Evolutionary conservation across 1,140 invertebrate genomes (phyloP).

Genomic region (Bombus ignitus): DNA sequence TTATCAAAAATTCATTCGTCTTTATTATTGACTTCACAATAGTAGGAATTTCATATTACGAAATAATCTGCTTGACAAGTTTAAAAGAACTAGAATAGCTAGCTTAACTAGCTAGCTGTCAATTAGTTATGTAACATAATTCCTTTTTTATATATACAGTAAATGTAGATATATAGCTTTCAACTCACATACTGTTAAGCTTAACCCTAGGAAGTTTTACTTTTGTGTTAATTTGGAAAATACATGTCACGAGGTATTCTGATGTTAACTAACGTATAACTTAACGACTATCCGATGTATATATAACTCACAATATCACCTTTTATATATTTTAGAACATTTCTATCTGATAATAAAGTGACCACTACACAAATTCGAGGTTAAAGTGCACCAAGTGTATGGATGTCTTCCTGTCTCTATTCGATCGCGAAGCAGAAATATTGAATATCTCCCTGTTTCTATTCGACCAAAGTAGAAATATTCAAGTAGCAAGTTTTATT

Average conservation of each 20-base stretch:
- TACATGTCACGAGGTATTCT: not conserved
- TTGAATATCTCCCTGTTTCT: no score
- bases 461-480: not conserved
- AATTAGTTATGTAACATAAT: not conserved
- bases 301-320: no score
- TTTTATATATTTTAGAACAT: no score
- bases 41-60: rapidly evolving
- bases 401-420: not conserved
- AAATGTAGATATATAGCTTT: not conserved
- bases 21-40: not conserved
- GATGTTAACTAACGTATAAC: not conserved
- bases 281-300: no score
- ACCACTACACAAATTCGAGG: not conserved
- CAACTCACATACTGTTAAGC: not conserved
- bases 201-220: not conserved
- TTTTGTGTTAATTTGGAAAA: not conserved
- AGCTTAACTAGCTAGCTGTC: no score
- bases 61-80: not conserved
- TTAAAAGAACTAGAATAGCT: not conserved
- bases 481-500: not conserved
- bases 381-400: not conserved
- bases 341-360: no score
- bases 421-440: not conserved
- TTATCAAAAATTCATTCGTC: not conserved
- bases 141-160: not conserved